phyloP scores from a whole-genome alignment of 2,888 invertebrate genomes.

The Tinea trinotella region DNA sequence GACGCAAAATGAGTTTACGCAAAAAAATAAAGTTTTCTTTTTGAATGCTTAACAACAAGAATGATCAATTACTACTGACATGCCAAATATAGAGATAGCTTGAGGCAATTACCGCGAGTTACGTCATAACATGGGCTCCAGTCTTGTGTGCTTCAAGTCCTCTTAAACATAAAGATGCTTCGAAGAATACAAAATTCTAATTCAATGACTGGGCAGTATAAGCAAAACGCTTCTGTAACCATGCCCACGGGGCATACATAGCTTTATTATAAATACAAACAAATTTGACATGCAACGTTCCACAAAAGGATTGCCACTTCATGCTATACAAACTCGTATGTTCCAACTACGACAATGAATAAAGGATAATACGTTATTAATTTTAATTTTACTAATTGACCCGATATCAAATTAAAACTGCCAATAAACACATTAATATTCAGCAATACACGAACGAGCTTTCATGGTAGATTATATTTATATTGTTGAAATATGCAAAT shows the following conservation, averaged over 20 bases:
- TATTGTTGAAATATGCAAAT: background rate
- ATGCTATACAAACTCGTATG: background rate
- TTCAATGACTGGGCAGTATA: background rate
- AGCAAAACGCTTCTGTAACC: slow-evolving; percentile 2
- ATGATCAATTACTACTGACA: slow-evolving; percentile 12
- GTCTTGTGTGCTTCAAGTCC: background rate
- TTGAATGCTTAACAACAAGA: background rate
- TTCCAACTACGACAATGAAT: slow-evolving; percentile 2
- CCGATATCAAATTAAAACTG: background rate
- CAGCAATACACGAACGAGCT: background rate
- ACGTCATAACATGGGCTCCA: background rate
- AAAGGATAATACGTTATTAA: background rate
- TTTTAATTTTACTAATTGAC: slow-evolving; percentile 1
- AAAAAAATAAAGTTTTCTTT: slow-evolving; percentile 9
- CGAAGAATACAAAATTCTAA: background rate
- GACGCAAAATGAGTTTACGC: too few relatives aligned
- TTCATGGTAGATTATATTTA: background rate
- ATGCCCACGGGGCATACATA: slow-evolving; percentile 10
- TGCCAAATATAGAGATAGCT: slow-evolving; percentile 13
- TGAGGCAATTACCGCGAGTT: slow-evolving; percentile 7
- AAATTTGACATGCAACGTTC: slow-evolving; percentile 9
- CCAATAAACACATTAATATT: background rate
- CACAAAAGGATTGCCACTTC: slow-evolving; percentile 5
- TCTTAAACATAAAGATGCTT: background rate
- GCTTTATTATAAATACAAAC: slow-evolving; percentile 11